A percentile compares a stretch with the other conserved stretches of the same genome.
Evolutionary conservation across 2,888 invertebrate genomes (phyloP).

Genomic region (Parnassius smintheus): DNA sequence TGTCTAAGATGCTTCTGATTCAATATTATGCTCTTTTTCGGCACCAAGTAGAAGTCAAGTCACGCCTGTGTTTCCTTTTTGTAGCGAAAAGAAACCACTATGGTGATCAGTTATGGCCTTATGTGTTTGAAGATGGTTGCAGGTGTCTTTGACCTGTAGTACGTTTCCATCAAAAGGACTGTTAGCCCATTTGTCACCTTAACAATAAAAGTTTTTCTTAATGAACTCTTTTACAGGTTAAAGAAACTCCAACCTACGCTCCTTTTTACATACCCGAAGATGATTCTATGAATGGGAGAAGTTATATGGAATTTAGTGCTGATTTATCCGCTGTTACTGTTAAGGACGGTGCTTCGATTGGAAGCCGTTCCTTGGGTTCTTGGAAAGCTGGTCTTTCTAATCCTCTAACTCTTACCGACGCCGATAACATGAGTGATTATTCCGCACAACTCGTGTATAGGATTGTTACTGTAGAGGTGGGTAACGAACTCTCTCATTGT

Average conservation of each 20-base stretch:
- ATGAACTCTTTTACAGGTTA: constrained; percentile 59
- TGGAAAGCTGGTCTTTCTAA: constrained; percentile 90
- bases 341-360: constrained; percentile 86
- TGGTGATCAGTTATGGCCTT: no score
- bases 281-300: constrained; percentile 85
- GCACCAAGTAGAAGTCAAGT: no score
- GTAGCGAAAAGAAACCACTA: no score
- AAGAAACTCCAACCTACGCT: constrained; percentile 86
- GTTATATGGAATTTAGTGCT: constrained; percentile 88
- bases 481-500: constrained; percentile 64
- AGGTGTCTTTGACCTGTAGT: no score
- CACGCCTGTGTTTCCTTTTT: no score
- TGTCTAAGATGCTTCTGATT: no score
- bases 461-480: constrained; percentile 91
- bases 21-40: no score
- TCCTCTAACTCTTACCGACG: constrained; percentile 83
- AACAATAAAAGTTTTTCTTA: no score
- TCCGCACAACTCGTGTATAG: constrained; percentile 92
- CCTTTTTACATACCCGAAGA: constrained; percentile 83
- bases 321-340: constrained; percentile 86
- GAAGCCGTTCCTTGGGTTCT: constrained; percentile 85
- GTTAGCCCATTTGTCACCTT: no score
- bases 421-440: constrained; percentile 85
- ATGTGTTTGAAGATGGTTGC: no score
- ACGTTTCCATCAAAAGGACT: no score